Evolutionary conservation across 1,140 invertebrate genomes (phyloP), one percentile per base, ranked within the genome.

Genomic region (Formica selysi): DNA sequence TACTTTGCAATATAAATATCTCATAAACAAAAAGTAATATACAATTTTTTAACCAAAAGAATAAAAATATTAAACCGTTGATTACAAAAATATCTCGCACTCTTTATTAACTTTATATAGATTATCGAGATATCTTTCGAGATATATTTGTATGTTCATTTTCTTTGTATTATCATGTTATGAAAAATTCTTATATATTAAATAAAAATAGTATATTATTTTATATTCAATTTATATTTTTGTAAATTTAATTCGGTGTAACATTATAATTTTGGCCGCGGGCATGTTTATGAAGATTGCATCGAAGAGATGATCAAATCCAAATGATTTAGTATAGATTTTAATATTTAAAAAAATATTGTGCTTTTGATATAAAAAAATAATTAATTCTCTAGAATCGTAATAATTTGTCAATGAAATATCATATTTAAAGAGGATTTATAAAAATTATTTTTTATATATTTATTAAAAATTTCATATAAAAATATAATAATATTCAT

Each of bases 1-100:
- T 87, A 73, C 79, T 83, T 73, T 16, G 68, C 79, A 22, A 73
- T 59, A 11, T 38, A 16, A 22, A 54, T 41, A n/a, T 8, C 11
- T 7, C n/a, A 41, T 29, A 19, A 76, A 44, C 22, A 26, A 65
- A 48, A 64, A 65, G n/a, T 57, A 51, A 36, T 41, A 32, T 61
- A 1, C 0, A 57, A 22, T 19, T 32, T 78, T 41, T 65, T 67
- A 36, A 79, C 22, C 5, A 8, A 38, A 0, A 59, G 11, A 59
- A 38, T 26, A n/a, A 19, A 59, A 61, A 38, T 22, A 26, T 61
- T 19, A 7, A 7, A 54, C 16, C 3, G 3, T 54, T 38, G 13
- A 38, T 4, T 48, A 11, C 16, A 41, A 76, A 61, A 74, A 36
- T 57, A 36, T 3, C 22, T 11, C 3, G 8, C 8, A 32, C 19